A percentile compares a stretch with the other conserved stretches of the same genome.
phyloP scores from a whole-genome alignment of 2,888 invertebrate species.

The Morpho deidamia region DNA sequence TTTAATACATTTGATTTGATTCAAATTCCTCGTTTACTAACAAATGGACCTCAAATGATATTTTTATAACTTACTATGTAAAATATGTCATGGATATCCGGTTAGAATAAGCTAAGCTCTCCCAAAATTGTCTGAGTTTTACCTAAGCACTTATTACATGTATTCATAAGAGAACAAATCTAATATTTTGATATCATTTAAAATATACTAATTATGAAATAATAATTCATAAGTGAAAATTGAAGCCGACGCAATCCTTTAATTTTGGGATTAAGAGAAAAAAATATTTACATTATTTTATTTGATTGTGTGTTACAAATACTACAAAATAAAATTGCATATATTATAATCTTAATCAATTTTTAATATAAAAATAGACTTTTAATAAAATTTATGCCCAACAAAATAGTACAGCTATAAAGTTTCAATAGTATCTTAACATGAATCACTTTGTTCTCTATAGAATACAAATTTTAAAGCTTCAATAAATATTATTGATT shows the following conservation, averaged over 20 bases:
- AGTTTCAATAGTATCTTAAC: no score
- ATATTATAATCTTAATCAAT: no score
- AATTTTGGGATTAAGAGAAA: no score
- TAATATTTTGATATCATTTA: no score
- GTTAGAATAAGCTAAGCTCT: constrained; percentile 36
- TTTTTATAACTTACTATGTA: constrained; percentile 24
- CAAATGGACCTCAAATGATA: constrained; percentile 33
- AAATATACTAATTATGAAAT: no score
- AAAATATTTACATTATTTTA: no score
- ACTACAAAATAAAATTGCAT: no score
- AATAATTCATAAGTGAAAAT: not conserved
- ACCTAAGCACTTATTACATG: constrained; percentile 23
- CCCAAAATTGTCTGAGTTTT: constrained; percentile 21
- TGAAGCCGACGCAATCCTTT: no score
- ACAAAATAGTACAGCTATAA: no score
- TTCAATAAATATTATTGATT: constrained; percentile 5
- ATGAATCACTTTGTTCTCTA: constrained; percentile 10
- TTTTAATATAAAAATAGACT: no score
- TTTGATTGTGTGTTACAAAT: no score
- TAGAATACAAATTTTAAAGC: constrained; percentile 18
- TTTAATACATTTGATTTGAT: constrained; percentile 8
- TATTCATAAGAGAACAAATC: constrained; percentile 21
- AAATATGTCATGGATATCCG: constrained; percentile 27
- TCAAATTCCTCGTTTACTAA: constrained; percentile 22
- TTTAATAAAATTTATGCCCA: no score